Evolutionary conservation across 1,140 invertebrate species (phyloP), one percentile per base, ranked within the genome.

Genomic region (Heliconius melpomene): DNA sequence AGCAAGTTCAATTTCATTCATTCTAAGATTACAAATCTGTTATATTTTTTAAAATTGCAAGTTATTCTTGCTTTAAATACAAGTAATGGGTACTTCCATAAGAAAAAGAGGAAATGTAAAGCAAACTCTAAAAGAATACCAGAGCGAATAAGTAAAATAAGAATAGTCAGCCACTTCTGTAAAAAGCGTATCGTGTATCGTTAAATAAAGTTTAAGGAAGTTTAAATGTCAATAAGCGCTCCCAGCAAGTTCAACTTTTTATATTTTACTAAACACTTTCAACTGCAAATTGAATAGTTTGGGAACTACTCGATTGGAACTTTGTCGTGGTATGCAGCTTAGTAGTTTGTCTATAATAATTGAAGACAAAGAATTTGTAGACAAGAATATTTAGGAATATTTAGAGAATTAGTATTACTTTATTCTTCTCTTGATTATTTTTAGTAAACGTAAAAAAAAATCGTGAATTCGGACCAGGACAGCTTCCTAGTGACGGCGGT

Each of bases 281-380:
- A 74, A 74, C 46, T 50, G 20, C 18, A 52, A 74, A 74, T 74
- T 74, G 50, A 74, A 74, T 74, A 74, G 73, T 54, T 74, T 52
- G 54, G 18, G 38, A 40, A 74, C 73, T 54, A 74, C 60, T 66
- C 60, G 13, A 29, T 66, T 66, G 26, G 23, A 66, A 66, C 5
- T 66, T 66, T 13, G 26, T 66, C 60, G 60, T 29, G 26, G n/a
- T 11, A 26, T 16, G 13, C 23, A 26, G 13, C 40, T 46, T 16
- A 23, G 57, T 60, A 0, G 20, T n/a, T n/a, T 11, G 23, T 60
- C 26, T 11, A 26, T 26, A 66, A 26, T 66, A 66, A 29, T 66
- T 66, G 11, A 66, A 16, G 11, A 26, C 11, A 66, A 66, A 29
- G 26, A 66, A 29, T 5, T 2, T 3, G 1, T 16, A 57, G n/a